phyloP scores from a whole-genome alignment of 2,797 vertebrate species.

The Neosilurus hyrtlii region DNA sequence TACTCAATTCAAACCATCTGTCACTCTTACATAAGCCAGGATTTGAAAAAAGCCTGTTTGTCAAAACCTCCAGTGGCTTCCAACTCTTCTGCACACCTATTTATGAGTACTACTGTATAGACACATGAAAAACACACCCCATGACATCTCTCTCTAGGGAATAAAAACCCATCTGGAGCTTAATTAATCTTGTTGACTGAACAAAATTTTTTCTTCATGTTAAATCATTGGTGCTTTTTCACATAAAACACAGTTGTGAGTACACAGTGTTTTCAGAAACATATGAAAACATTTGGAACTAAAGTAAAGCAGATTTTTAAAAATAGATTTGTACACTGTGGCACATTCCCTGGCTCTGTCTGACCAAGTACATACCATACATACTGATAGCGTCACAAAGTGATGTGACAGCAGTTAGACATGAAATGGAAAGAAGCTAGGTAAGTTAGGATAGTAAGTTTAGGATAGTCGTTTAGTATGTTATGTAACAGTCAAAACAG shows the following conservation, averaged over 20 bases:
- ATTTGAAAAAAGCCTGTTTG: background rate
- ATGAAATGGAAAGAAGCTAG: background rate
- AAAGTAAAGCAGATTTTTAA: background rate
- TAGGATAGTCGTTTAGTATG: background rate
- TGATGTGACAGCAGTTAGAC: background rate
- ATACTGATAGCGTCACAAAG: background rate
- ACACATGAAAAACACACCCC: background rate
- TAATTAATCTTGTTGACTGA: background rate
- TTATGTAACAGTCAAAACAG: background rate
- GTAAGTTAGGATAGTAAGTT: background rate
- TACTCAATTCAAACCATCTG: background rate
- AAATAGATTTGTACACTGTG: background rate
- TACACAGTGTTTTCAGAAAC: background rate
- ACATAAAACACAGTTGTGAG: background rate
- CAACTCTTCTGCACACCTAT: background rate
- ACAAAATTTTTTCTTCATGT: background rate
- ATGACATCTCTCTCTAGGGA: background rate
- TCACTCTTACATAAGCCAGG: background rate
- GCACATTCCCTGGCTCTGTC: background rate
- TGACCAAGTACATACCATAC: background rate
- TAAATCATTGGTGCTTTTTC: background rate
- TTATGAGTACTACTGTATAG: background rate
- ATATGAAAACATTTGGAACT: background rate
- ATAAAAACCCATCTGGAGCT: background rate
- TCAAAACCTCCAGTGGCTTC: background rate